Base-by-base conservation (phyloP, 2,888 invertebrate genomes). In the Epinotia ramella region DNA sequence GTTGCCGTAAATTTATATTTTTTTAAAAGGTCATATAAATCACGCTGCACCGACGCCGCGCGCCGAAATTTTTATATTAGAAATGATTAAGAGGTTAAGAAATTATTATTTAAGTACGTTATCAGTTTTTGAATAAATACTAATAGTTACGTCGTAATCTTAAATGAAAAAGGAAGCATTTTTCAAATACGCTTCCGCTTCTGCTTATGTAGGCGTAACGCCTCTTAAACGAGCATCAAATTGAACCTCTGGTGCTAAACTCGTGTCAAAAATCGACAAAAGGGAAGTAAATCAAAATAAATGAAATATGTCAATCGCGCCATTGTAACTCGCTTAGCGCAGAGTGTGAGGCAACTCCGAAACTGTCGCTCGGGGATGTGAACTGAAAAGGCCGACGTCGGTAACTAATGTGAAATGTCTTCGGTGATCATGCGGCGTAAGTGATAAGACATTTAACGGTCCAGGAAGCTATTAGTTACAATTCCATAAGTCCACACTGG, bases 401-500 rank as follows among this genome's bases (percentile, higher is more conserved):
- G 70, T 74, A 70, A 70, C 74, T 70, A 70, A 74, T 74, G 69
- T 70, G 74, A 53, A 53, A 40, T 13, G 49, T 49, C 60, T 59
- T 24, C 46, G 57, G 49, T 59, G 68, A 63, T 33, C 63, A 46
- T 18, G 18, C 53, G 68, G 73, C 24, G 44, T 28, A 68, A 73
- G 68, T 62, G 16, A 62, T 1, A 16, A 44, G 68, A 56, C 6
- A 33, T 33, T 1, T 33, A 33, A 33, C 7, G 7, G 24, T 28
- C 5, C 2, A 49, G 46, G 4, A 13, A 13, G 44, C 44, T 44
- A 12, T 44, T 11, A 44, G 44, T 33, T 33, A 33, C 33, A 33
- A 33, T 33, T 33, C 1, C 7, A 6, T 7, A 6, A 33, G 33
- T 33, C 6, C 2, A 33, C 6, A 33, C 6, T 28, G 20, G 20